Evolutionary conservation across 2,797 vertebrate species (phyloP).

Genomic region (Acanthopagrus latus): DNA sequence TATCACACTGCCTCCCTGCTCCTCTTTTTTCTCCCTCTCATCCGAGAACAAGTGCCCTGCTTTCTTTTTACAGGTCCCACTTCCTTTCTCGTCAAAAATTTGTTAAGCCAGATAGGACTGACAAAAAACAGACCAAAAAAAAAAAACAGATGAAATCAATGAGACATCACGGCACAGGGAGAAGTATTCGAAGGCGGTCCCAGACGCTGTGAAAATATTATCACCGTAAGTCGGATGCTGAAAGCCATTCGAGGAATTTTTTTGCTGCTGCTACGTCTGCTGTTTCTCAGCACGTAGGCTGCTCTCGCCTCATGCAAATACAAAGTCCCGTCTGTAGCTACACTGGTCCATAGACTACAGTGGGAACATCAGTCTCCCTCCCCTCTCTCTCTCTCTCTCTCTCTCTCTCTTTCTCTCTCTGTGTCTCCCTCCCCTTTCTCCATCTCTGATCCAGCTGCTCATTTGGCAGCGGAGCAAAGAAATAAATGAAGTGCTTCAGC

Average conservation of each 20-base stretch:
- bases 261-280: slow-evolving; percentile 24
- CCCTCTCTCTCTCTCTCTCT: slow-evolving; percentile 37
- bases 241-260: slow-evolving; percentile 36
- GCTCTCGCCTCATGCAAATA: slow-evolving; percentile 42
- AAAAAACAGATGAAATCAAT: slow-evolving; percentile 27
- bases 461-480: slow-evolving; percentile 78
- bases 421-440: slow-evolving; percentile 14
- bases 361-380: slow-evolving; percentile 53
- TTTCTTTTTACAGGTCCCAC: slow-evolving; percentile 31
- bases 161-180: background rate
- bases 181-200: slow-evolving; percentile 16
- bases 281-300: slow-evolving; percentile 39
- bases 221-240: slow-evolving; percentile 9
- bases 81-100: background rate
- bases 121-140: background rate
- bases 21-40: slow-evolving; percentile 13
- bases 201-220: slow-evolving; percentile 2
- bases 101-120: slow-evolving; percentile 38
- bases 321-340: slow-evolving; percentile 58
- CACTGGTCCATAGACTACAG: slow-evolving; percentile 56
- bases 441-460: slow-evolving; percentile 78
- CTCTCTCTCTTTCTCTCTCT: slow-evolving; percentile 23
- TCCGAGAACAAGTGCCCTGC: slow-evolving; percentile 1
- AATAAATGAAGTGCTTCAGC: slow-evolving; percentile 76
- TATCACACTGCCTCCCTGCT: slow-evolving; percentile 44